Percentiles rank a stretch among this genome's conserved stretches.
Evolutionary conservation across 2,797 vertebrate genomes (phyloP).

Genomic region (Diplodus puntazzo): DNA sequence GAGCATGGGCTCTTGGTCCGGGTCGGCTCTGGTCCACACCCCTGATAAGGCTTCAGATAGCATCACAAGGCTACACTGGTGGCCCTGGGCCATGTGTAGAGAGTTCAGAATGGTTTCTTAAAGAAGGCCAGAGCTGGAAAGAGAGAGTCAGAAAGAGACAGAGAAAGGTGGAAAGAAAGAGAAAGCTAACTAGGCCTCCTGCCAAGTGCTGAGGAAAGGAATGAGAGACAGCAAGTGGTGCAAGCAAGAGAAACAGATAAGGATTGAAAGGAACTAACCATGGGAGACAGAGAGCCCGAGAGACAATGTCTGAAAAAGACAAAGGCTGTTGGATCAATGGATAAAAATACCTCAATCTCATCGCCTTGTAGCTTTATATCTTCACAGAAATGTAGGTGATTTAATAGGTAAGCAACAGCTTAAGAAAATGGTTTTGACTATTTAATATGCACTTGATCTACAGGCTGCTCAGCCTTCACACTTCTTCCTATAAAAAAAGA

Average conservation of each 20-base stretch:
- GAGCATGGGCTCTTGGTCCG: conserved; percentile 59
- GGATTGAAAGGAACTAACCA: conserved; percentile 50
- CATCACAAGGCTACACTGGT: conserved; percentile 84
- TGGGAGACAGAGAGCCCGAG: conserved; percentile 36
- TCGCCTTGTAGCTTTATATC: conserved; percentile 10
- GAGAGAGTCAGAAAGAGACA: conserved; percentile 48
- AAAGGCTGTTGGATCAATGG: conserved; percentile 23
- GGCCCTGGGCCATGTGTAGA: conserved; percentile 70
- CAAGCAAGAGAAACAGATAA: conserved; percentile 59
- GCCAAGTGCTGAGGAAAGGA: conserved; percentile 61
- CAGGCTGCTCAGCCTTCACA: neutral
- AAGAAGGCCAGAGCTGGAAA: conserved; percentile 51
- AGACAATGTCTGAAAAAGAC: conserved; percentile 22
- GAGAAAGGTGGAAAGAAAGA: conserved; percentile 45
- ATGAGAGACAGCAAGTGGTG: conserved; percentile 62
- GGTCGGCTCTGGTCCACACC: conserved; percentile 72
- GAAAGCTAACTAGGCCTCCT: conserved; percentile 33
- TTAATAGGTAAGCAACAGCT: neutral
- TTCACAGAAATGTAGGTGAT: conserved; percentile 4
- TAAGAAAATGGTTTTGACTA: conserved; percentile 2
- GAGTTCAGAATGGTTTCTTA: conserved; percentile 59
- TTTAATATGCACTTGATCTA: conserved; percentile 1
- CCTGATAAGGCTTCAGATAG: conserved; percentile 88
- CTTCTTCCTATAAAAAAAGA: conserved; percentile 3
- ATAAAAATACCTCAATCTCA: conserved; percentile 8